phyloP scores from a whole-genome alignment of 2,797 vertebrate genomes.

The Basileuterus tristriatus region DNA sequence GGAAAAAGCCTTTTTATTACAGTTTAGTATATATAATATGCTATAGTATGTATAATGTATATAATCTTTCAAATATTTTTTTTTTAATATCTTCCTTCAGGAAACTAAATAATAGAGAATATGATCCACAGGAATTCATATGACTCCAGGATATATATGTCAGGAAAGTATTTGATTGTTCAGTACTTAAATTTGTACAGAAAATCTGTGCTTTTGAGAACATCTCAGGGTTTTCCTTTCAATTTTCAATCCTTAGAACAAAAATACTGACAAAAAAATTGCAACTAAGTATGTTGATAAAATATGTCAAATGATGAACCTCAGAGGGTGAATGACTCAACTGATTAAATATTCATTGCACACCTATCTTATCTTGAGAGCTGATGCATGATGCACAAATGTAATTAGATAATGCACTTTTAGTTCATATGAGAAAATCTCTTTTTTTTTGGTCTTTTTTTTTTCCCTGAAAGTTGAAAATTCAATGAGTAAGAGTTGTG shows the following conservation, averaged over 20 bases:
- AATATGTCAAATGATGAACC: not conserved
- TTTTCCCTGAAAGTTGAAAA: not conserved
- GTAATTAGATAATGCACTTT: not conserved
- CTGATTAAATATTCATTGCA: not conserved
- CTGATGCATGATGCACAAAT: not conserved
- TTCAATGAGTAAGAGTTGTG: not conserved
- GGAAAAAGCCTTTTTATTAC: not conserved
- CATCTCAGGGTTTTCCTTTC: not conserved
- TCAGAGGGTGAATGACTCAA: not conserved
- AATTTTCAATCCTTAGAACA: not conserved
- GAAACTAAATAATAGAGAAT: not conserved
- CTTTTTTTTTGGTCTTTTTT: not conserved
- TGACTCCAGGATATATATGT: not conserved
- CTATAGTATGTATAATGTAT: not conserved
- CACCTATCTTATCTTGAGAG: not conserved
- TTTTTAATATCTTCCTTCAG: not conserved
- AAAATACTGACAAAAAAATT: not conserved
- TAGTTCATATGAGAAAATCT: not conserved
- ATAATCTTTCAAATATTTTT: not conserved
- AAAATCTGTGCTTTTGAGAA: not conserved
- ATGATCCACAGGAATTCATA: not conserved
- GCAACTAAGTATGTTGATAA: not conserved
- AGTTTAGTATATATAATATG: not conserved
- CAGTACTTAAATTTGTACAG: not conserved
- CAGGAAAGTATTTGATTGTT: not conserved